Evolutionary conservation across 2,888 invertebrate species (phyloP).

Genomic region (Pristionchus arcanus): DNA sequence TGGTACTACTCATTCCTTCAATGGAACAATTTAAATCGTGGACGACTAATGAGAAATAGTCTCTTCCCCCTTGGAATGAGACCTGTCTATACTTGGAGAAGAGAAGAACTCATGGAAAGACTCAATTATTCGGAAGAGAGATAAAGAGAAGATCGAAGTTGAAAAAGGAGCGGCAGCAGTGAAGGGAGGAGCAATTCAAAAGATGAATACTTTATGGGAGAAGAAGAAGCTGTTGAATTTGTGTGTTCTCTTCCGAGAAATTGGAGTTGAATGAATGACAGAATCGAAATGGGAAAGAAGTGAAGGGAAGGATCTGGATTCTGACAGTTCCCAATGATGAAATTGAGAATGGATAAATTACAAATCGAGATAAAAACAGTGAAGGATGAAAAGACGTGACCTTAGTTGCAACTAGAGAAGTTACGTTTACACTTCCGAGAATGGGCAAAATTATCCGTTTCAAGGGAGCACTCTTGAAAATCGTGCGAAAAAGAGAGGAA

Average conservation of each 20-base stretch:
- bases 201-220: slow-evolving; percentile 38
- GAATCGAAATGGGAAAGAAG: neutral
- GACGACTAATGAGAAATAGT: slow-evolving; percentile 17
- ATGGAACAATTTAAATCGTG: slow-evolving; percentile 3
- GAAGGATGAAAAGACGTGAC: neutral
- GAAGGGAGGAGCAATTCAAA: slow-evolving; percentile 39
- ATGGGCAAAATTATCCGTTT: slow-evolving; percentile 4
- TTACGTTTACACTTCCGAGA: neutral
- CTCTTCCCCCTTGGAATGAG: neutral
- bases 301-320: neutral
- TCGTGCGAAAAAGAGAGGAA: neutral
- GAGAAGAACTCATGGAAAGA: neutral
- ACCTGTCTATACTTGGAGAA: neutral
- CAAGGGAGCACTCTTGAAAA: neutral
- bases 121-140: neutral
- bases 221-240: neutral
- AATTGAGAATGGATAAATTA: neutral
- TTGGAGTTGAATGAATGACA: slow-evolving; percentile 29
- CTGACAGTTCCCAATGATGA: slow-evolving; percentile 7
- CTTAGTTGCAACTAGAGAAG: neutral
- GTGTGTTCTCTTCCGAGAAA: slow-evolving; percentile 45
- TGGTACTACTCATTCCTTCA: neutral
- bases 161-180: neutral
- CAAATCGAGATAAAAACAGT: neutral
- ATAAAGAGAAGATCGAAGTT: neutral